Evolutionary conservation across 2,113 vertebrate genomes (phyloP).

Genomic region (Silurus meridionalis): DNA sequence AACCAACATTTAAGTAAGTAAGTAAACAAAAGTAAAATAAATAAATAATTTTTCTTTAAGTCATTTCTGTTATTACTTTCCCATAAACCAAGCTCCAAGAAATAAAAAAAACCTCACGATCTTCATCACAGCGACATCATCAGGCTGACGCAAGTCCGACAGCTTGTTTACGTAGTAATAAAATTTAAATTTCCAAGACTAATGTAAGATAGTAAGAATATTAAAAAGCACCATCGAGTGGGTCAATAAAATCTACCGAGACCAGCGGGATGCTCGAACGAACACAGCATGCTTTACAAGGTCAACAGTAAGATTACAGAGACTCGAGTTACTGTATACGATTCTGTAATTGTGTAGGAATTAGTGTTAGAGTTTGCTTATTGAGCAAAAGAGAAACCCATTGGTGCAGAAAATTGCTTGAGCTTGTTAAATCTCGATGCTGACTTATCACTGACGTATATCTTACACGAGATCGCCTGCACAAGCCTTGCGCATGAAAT

Average conservation of each 20-base stretch:
- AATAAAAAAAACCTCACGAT: not conserved
- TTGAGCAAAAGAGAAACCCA: slow-evolving; percentile 9
- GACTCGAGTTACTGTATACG: not conserved
- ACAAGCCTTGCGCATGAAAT: not conserved
- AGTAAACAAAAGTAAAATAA: no score
- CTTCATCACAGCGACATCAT: not conserved
- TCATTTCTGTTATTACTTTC: not conserved
- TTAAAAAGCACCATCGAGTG: no score
- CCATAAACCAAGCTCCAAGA: not conserved
- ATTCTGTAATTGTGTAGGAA: slow-evolving; percentile 40
- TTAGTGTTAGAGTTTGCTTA: slow-evolving; percentile 28
- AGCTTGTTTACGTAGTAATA: not conserved
- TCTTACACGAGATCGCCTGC: slow-evolving; percentile 19
- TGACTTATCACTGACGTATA: slow-evolving; percentile 25
- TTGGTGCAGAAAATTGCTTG: slow-evolving; percentile 40
- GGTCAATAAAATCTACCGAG: not conserved
- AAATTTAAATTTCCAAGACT: not conserved
- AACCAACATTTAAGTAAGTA: no score
- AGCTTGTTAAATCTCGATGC: slow-evolving; percentile 32
- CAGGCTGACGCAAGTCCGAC: not conserved
- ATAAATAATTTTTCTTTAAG: not conserved
- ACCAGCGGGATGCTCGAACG: not conserved
- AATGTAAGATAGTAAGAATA: not conserved
- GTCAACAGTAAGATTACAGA: not conserved
- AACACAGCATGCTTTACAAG: not conserved